Conservation (phyloP, 2,888 invertebrate genomes). For the Aphelenchoides bicaudatus region DNA sequence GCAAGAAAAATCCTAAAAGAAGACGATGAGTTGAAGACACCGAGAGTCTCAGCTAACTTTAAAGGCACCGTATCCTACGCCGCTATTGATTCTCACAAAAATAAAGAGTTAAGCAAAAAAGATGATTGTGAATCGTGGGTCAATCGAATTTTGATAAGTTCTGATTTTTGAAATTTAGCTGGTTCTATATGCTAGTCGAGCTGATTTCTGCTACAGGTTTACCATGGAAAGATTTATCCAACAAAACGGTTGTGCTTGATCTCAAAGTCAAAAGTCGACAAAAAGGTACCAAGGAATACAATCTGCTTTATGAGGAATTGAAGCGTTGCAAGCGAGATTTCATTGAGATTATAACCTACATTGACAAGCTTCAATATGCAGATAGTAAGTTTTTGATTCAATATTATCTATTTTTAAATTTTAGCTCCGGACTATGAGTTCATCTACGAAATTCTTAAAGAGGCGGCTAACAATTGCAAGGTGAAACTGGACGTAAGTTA, state of each 20-base stretch:
- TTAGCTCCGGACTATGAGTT: slow-evolving; percentile 45
- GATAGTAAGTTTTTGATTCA: no score
- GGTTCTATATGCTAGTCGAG: slow-evolving; percentile 51
- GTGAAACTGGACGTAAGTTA: no score
- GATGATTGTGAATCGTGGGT: slow-evolving; percentile 57
- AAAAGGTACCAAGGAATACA: not conserved
- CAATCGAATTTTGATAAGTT: not conserved
- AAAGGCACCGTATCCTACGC: slow-evolving; percentile 55
- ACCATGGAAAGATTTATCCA: slow-evolving; percentile 43
- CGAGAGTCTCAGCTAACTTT: slow-evolving; percentile 27
- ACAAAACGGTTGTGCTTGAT: slow-evolving; percentile 37
- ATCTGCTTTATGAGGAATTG: slow-evolving; percentile 22
- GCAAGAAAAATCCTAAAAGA: slow-evolving; percentile 39
- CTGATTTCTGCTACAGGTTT: slow-evolving; percentile 39
- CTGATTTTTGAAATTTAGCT: not conserved
- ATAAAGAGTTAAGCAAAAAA: slow-evolving; percentile 43
- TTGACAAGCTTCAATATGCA: slow-evolving; percentile 41
- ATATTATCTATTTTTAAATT: no score
- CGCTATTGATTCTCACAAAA: slow-evolving; percentile 44
- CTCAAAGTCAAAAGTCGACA: not conserved
- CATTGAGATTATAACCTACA: slow-evolving; percentile 42
- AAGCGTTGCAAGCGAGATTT: slow-evolving; percentile 34
- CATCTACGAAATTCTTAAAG: slow-evolving; percentile 35
- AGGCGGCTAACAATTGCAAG: no score
- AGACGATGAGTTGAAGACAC: slow-evolving; percentile 39